Evolutionary conservation across 2,113 vertebrate genomes (phyloP).

Genomic region (Paramormyrops kingsleyae): DNA sequence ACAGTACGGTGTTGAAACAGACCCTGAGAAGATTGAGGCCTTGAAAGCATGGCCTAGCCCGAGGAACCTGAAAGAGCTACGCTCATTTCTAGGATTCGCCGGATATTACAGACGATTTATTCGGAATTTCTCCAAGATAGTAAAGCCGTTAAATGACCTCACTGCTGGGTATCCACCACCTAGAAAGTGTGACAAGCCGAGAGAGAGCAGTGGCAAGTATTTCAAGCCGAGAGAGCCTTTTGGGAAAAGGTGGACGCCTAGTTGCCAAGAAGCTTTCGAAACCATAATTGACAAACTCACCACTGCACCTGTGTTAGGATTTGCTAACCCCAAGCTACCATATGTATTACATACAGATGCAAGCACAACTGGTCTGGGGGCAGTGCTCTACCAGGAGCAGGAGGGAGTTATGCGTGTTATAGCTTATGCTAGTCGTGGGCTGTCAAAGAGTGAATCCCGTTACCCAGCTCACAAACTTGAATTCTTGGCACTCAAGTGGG

Average conservation of each 20-base stretch:
- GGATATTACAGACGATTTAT: too few species aligned
- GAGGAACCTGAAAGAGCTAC: too few species aligned
- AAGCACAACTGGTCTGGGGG: neutral
- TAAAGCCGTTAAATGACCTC: too few species aligned
- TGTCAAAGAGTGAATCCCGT: conserved; percentile 2
- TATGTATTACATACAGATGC: neutral
- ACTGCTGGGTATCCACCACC: neutral
- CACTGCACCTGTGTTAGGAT: conserved; percentile 8
- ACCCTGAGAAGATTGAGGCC: too few species aligned
- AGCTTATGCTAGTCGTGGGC: neutral
- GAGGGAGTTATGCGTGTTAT: neutral
- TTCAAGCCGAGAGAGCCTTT: neutral
- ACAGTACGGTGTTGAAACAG: too few species aligned
- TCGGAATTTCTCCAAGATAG: too few species aligned
- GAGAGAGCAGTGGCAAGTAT: neutral
- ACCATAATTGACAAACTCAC: conserved; percentile 16
- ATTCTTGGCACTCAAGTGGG: neutral
- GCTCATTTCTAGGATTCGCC: neutral
- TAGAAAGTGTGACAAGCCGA: neutral
- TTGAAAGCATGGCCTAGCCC: too few species aligned
- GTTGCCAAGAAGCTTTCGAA: conserved; percentile 5
- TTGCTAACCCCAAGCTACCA: conserved; percentile 4
- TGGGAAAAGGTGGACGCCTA: neutral
- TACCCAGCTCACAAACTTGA: conserved; percentile 8
- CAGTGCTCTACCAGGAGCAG: conserved; percentile 13